A percentile compares a stretch with the other conserved stretches of the same genome.
These are phyloP conservation scores for Campylomormyrus tamandua DNA, from an alignment of 2,113 vertebrate species.

Conservation along the genomic window DNA sequence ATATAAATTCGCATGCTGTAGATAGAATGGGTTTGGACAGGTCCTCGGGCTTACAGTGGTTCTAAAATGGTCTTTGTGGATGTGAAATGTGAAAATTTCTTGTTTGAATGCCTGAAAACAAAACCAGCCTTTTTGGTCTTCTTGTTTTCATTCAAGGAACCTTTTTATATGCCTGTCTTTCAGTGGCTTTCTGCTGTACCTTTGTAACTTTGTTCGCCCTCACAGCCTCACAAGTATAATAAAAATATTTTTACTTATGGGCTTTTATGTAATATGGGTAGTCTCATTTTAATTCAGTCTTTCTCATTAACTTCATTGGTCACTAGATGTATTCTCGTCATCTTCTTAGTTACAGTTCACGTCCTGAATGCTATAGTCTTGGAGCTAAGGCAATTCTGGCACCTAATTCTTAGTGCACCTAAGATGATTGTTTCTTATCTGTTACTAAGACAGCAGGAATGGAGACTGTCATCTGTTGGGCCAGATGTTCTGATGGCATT, in stretches of 20 bases:
- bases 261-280: not conserved
- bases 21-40: not conserved
- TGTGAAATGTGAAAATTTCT: not conserved
- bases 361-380: not conserved
- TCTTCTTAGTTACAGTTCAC: not conserved
- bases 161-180: not conserved
- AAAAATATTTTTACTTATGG: not conserved
- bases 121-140: not conserved
- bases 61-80: not conserved
- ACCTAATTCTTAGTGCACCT: not conserved
- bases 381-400: not conserved
- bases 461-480: not conserved
- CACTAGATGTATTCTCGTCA: not conserved
- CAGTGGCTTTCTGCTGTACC: not conserved
- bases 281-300: not conserved
- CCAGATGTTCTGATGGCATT: conserved; percentile 9
- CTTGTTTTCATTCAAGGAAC: not conserved
- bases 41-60: not conserved
- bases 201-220: not conserved
- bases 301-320: not conserved
- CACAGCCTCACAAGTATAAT: not conserved
- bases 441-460: not conserved
- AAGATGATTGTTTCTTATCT: not conserved
- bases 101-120: not conserved
- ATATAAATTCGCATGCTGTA: not conserved